Conservation (phyloP, 2,113 vertebrate species). For the Heloderma charlesbogerti region DNA sequence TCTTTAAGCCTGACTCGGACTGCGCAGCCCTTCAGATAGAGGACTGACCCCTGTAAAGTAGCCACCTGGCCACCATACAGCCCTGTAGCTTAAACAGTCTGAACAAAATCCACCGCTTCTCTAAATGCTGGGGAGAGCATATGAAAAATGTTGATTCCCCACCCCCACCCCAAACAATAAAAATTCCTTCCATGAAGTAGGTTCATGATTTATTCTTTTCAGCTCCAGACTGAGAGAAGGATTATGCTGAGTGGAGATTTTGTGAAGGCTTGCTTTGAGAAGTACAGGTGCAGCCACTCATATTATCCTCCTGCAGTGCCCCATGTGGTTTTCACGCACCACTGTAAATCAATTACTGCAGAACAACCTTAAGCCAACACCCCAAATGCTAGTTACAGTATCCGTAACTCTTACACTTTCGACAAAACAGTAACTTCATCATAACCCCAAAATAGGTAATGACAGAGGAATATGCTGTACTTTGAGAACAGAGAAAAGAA, state of each 20-base stretch:
- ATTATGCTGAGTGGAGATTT: slow-evolving; percentile 72
- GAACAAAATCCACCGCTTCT: slow-evolving; percentile 36
- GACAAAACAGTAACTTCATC: slow-evolving; percentile 34
- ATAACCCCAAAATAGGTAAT: slow-evolving; percentile 31
- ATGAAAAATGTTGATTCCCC: slow-evolving; percentile 63
- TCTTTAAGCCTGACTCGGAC: too few relatives aligned
- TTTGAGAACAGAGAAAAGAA: slow-evolving; percentile 48
- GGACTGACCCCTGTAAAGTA: too few relatives aligned
- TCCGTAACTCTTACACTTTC: slow-evolving; percentile 47
- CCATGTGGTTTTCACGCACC: slow-evolving; percentile 70
- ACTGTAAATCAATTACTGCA: slow-evolving; percentile 75
- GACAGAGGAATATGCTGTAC: slow-evolving; percentile 42
- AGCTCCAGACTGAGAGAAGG: slow-evolving; percentile 59
- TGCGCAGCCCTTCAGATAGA: too few relatives aligned
- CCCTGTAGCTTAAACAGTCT: background rate
- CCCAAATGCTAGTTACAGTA: slow-evolving; percentile 60
- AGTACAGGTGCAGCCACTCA: slow-evolving; percentile 74
- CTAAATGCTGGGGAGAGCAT: slow-evolving; percentile 35
- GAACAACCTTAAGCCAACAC: slow-evolving; percentile 57
- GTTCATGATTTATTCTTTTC: slow-evolving; percentile 70
- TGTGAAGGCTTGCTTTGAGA: slow-evolving; percentile 62
- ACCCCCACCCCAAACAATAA: slow-evolving; percentile 41
- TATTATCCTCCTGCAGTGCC: slow-evolving; percentile 61
- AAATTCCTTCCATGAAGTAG: slow-evolving; percentile 49
- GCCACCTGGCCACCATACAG: too few relatives aligned